phyloP scores from a whole-genome alignment of 2,113 vertebrate species.

The Phocoena phocoena region DNA sequence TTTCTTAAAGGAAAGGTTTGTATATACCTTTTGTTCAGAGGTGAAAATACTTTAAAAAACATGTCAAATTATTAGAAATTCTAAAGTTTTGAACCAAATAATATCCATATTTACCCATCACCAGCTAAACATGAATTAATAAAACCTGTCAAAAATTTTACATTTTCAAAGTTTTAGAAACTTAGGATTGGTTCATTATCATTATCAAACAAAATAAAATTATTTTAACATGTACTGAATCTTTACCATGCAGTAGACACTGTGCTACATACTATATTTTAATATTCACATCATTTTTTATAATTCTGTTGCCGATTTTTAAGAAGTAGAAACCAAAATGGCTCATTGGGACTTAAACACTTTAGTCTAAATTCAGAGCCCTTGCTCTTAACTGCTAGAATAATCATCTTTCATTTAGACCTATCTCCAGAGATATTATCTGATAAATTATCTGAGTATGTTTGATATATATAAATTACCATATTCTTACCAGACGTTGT shows the following conservation, averaged over 20 bases:
- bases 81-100: background rate
- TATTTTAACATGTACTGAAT: background rate
- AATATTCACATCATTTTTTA: background rate
- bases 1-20: background rate
- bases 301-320: background rate
- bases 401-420: background rate
- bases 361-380: background rate
- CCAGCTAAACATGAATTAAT: background rate
- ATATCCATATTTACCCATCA: background rate
- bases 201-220: background rate
- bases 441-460: background rate
- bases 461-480: background rate
- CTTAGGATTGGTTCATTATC: background rate
- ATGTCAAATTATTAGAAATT: background rate
- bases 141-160: background rate
- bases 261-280: background rate
- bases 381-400: background rate
- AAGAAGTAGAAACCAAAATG: background rate
- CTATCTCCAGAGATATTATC: background rate
- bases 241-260: background rate
- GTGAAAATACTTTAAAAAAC: background rate
- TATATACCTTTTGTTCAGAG: background rate
- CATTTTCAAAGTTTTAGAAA: background rate
- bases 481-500: background rate
- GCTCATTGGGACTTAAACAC: background rate